Conservation (phyloP, 2,888 invertebrate genomes). For the Leptopterna dolabrata region DNA sequence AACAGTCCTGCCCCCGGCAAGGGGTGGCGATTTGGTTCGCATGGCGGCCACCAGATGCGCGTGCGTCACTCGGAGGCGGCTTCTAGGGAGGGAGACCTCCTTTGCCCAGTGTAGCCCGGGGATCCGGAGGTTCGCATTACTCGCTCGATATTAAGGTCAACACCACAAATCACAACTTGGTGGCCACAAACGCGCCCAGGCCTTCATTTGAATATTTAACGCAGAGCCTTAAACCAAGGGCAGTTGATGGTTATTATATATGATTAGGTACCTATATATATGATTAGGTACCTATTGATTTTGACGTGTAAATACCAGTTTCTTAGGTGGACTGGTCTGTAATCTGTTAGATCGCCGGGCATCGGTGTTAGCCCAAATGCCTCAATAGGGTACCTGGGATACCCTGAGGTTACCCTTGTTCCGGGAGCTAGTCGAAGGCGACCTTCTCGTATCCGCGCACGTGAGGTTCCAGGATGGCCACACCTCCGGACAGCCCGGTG, state of each 20-base stretch:
- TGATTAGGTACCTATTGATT: background rate
- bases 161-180: background rate
- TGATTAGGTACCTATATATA: background rate
- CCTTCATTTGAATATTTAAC: background rate
- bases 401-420: background rate
- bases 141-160: background rate
- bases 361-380: background rate
- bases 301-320: too few relatives aligned
- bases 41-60: background rate
- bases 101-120: conserved; percentile 49
- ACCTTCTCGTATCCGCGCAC: background rate
- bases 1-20: too few relatives aligned
- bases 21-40: background rate
- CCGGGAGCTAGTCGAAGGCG: background rate
- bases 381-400: background rate
- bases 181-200: background rate
- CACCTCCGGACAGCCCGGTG: conserved; percentile 67
- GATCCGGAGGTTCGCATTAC: conserved; percentile 38
- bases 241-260: too few relatives aligned
- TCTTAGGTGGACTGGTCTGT: too few relatives aligned
- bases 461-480: conserved; percentile 50
- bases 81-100: conserved; percentile 14
- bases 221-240: background rate
- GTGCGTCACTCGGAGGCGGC: conserved; percentile 14
- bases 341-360: too few relatives aligned